Evolutionary conservation across 2,797 vertebrate species (phyloP).

Genomic region (Lycodopsis pacificus): DNA sequence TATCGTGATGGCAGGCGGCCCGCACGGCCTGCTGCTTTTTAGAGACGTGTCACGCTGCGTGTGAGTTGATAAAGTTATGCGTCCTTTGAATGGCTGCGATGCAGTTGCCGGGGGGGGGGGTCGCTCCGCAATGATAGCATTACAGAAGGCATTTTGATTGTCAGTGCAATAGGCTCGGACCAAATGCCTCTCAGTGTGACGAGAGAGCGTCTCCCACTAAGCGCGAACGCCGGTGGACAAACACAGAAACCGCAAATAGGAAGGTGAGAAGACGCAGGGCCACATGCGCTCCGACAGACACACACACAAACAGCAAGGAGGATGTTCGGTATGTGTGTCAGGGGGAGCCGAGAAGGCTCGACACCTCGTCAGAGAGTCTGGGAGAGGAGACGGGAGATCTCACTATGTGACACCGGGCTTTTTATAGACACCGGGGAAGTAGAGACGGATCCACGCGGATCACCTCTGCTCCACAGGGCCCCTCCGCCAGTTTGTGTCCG

Average conservation of each 20-base stretch:
- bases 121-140: conserved; percentile 55
- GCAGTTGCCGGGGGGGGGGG: conserved; percentile 42
- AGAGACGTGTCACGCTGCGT: conserved; percentile 68
- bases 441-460: conserved; percentile 66
- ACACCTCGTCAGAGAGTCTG: conserved; percentile 81
- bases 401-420: conserved; percentile 75
- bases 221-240: neutral
- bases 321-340: conserved; percentile 81
- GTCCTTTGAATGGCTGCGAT: conserved; percentile 67
- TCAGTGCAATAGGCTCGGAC: conserved; percentile 56
- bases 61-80: conserved; percentile 78
- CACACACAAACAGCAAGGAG: conserved; percentile 77
- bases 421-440: conserved; percentile 74
- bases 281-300: conserved; percentile 47
- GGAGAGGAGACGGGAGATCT: conserved; percentile 70
- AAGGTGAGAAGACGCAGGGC: conserved; percentile 61
- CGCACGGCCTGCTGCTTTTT: conserved; percentile 66
- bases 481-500: conserved; percentile 31
- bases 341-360: conserved; percentile 79
- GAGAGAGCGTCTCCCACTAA: conserved; percentile 20
- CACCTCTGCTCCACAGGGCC: conserved; percentile 56
- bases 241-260: conserved; percentile 52
- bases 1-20: conserved; percentile 66
- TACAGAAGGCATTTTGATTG: conserved; percentile 65
- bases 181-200: conserved; percentile 60